Evolutionary conservation across 2,797 vertebrate genomes (phyloP), one percentile per base, ranked within the genome.

Genomic region (Poeciliopsis infans): DNA sequence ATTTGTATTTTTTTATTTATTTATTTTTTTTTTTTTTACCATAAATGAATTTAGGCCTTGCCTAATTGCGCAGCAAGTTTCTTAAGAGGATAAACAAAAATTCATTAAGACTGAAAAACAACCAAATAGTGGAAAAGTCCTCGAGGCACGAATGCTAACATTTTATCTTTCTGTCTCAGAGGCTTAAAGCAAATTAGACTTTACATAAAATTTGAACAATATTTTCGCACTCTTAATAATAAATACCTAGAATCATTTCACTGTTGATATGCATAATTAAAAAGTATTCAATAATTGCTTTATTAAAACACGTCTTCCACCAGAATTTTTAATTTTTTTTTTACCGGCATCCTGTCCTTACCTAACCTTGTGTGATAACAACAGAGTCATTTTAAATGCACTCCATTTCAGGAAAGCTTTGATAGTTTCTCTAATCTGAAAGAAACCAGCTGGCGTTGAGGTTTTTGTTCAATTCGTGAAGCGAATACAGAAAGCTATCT

Each of bases 361-460:
- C 23, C 20, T 33, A 28, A 69, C 51, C 46, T 25, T 77, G n/a
- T 6, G 0, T 68, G 72, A 57, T 39, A 80, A 78, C 33, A 71
- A 18, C 31, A 75, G 45, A 36, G 11, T 70, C 51, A 72, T 68
- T 55, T 7, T 68, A 12, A 75, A 71, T 64, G 39, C 36, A 51
- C 41, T 51, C 25, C 10, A 28, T 7, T 64, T 46, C 28, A 15
- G 39, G 28, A 47, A 51, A 66, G 45, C 71, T 72, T 59, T 82
- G 45, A 78, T 68, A 72, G 75, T 43, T 43, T 33, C 36, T 76
- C 64, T 49, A 74, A 49, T 78, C 68, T 66, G 28, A 77, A 33
- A 72, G 46, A 78, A 77, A 82, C 7, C 51, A 71, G 20, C 20
- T 55, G 47, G 45, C 15, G 4, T 61, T 69, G 5, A 49, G 77